These are phyloP conservation scores for Zaprionus lachaisei DNA, from an alignment of 1,140 invertebrate species.

Conservation along the genomic window DNA sequence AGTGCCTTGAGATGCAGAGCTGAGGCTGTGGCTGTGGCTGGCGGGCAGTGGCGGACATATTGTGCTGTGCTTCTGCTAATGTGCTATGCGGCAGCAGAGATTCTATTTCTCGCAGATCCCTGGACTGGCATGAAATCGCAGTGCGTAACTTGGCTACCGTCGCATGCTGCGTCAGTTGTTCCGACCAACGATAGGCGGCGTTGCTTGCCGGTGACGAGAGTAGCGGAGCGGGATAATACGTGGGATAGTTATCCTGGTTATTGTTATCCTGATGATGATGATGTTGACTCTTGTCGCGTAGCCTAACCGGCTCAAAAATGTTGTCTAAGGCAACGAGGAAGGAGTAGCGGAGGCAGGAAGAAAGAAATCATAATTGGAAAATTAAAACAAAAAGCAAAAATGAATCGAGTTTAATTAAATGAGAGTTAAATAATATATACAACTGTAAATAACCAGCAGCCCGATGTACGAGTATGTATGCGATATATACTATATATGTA, in stretches of 20 bases:
- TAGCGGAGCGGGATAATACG: slow-evolving; percentile 54
- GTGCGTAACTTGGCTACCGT: slow-evolving; percentile 77
- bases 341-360: background rate
- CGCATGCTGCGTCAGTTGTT: slow-evolving; percentile 72
- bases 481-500: slow-evolving; percentile 17
- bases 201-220: slow-evolving; percentile 48
- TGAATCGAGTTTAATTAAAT: slow-evolving; percentile 54
- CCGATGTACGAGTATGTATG: slow-evolving; percentile 26
- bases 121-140: slow-evolving; percentile 69
- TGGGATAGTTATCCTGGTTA: slow-evolving; percentile 57
- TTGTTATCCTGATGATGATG: slow-evolving; percentile 37
- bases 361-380: slow-evolving; percentile 35
- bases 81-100: slow-evolving; percentile 72
- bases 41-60: slow-evolving; percentile 1
- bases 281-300: slow-evolving; percentile 50
- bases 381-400: slow-evolving; percentile 53
- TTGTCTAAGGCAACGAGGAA: slow-evolving; percentile 47
- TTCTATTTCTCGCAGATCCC: slow-evolving; percentile 84
- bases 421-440: slow-evolving; percentile 63
- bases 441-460: slow-evolving; percentile 60
- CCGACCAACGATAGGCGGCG: slow-evolving; percentile 69
- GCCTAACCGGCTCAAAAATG: slow-evolving; percentile 53
- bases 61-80: slow-evolving; percentile 34
- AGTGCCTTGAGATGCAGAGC: slow-evolving; percentile 71
- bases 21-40: slow-evolving; percentile 41